These are phyloP conservation scores for Drosophila rhopaloa DNA, from an alignment of 1,140 invertebrate genomes.

Conservation along the genomic window DNA sequence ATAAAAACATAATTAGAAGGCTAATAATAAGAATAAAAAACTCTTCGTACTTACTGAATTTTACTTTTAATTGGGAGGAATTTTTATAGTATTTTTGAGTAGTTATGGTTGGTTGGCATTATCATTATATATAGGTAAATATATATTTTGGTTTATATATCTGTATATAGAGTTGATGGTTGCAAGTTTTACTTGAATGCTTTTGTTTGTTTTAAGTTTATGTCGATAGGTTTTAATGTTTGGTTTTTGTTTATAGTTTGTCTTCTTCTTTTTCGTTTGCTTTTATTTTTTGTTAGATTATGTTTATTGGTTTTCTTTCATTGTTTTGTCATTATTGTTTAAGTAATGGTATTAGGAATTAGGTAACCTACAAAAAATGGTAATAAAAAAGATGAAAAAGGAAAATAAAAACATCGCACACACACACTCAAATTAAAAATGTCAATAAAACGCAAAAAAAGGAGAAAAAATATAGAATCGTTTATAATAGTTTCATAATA, in stretches of 20 bases:
- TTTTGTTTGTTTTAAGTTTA: constrained; percentile 35
- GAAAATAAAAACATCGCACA: constrained; percentile 71
- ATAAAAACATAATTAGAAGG: constrained; percentile 43
- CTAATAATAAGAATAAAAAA: constrained; percentile 60
- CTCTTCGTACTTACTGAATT: constrained; percentile 79
- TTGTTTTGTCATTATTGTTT: constrained; percentile 53
- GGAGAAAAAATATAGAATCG: constrained; percentile 2
- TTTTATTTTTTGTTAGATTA: constrained; percentile 35
- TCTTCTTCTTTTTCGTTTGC: constrained; percentile 31
- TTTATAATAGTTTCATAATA: constrained; percentile 17
- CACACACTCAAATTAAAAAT: constrained; percentile 55
- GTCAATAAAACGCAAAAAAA: constrained; percentile 28
- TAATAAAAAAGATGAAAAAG: constrained; percentile 84
- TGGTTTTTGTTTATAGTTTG: constrained; percentile 43
- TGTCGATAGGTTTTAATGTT: constrained; percentile 44
- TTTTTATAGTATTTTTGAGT: constrained; percentile 32
- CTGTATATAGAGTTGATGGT: constrained; percentile 55
- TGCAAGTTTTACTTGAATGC: constrained; percentile 46
- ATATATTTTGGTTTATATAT: constrained; percentile 35
- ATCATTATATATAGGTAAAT: constrained; percentile 28
- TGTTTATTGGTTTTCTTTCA: constrained; percentile 38
- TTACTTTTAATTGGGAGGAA: constrained; percentile 61
- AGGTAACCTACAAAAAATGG: constrained; percentile 85
- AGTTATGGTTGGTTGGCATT: constrained; percentile 42
- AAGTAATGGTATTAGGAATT: constrained; percentile 82